Percentiles rank a stretch among this genome's conserved stretches.
Evolutionary conservation across 2,888 invertebrate genomes (phyloP).

Genomic region (Agrilus biguttatus): DNA sequence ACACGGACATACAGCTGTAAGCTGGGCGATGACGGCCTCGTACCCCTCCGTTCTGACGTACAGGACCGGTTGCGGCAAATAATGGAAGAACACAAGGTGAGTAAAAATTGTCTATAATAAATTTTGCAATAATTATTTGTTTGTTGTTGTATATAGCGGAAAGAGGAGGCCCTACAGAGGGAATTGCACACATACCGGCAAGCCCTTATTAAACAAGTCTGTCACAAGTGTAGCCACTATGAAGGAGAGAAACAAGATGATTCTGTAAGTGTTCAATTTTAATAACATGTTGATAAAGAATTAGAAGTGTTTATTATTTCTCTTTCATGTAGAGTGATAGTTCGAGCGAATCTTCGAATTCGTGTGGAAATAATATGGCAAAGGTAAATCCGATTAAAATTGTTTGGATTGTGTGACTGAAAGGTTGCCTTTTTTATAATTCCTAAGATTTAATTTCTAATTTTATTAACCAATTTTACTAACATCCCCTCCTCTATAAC

Average conservation of each 20-base stretch:
- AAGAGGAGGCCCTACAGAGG: slow-evolving; percentile 61
- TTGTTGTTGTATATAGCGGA: slow-evolving; percentile 37
- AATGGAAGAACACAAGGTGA: slow-evolving; percentile 64
- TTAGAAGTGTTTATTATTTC: too few relatives aligned
- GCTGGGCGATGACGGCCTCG: slow-evolving; percentile 59
- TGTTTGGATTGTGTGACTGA: too few relatives aligned
- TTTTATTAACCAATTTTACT: too few relatives aligned
- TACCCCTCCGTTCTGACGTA: slow-evolving; percentile 53
- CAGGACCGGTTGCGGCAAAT: slow-evolving; percentile 71
- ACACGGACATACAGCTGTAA: slow-evolving; percentile 19
- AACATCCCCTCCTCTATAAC: background rate
- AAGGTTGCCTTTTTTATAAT: too few relatives aligned
- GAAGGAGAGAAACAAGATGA: slow-evolving; percentile 40
- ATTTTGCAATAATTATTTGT: background rate
- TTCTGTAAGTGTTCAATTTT: slow-evolving; percentile 33
- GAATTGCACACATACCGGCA: slow-evolving; percentile 66
- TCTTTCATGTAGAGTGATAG: too few relatives aligned
- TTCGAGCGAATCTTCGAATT: too few relatives aligned
- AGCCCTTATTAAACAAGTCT: slow-evolving; percentile 53
- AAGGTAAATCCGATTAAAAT: too few relatives aligned
- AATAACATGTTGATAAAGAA: background rate
- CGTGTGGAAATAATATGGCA: too few relatives aligned
- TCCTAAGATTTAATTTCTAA: too few relatives aligned
- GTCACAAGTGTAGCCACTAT: slow-evolving; percentile 46
- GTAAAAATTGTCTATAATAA: slow-evolving; percentile 6